Conservation (phyloP, 2,888 invertebrate species). For the Scaptomyza cyrtandrae region DNA sequence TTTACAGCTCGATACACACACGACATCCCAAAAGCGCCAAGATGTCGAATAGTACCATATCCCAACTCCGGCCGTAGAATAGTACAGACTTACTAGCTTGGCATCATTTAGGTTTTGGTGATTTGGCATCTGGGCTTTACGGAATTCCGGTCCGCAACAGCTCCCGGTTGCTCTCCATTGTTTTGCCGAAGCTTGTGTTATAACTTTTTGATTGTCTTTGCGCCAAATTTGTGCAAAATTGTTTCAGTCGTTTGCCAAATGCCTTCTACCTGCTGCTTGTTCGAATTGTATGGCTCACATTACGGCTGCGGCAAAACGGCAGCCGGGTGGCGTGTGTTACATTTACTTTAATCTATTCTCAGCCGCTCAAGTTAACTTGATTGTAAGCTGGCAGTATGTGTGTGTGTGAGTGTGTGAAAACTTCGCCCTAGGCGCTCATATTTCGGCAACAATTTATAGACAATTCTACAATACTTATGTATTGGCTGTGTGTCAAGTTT, state of each 20-base stretch:
- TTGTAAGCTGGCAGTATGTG: constrained; percentile 30
- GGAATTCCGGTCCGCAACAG: constrained; percentile 30
- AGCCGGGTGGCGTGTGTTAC: constrained; percentile 58
- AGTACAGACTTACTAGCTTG: constrained; percentile 18
- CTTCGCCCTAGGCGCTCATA: constrained; percentile 61
- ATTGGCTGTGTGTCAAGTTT: constrained; percentile 36
- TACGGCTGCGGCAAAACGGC: constrained; percentile 18
- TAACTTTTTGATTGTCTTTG: constrained; percentile 82
- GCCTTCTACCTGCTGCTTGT: constrained; percentile 48
- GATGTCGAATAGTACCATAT: constrained; percentile 19
- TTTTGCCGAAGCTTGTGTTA: constrained; percentile 73
- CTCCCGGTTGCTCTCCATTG: constrained; percentile 39
- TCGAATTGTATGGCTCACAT: constrained; percentile 44
- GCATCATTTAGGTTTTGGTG: constrained; percentile 49
- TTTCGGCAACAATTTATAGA: constrained; percentile 65
- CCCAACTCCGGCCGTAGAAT: constrained; percentile 1
- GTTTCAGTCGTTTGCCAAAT: constrained; percentile 55
- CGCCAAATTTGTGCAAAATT: constrained; percentile 75
- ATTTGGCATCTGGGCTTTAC: constrained; percentile 51
- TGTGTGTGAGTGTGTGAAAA: constrained; percentile 31
- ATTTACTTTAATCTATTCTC: constrained; percentile 75
- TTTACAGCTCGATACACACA: constrained; percentile 72
- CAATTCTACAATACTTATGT: constrained; percentile 32
- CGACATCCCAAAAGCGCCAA: constrained; percentile 30
- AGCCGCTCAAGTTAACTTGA: constrained; percentile 69